Evolutionary conservation across 2,797 vertebrate genomes (phyloP).

Genomic region (Sebastes steindachneri): DNA sequence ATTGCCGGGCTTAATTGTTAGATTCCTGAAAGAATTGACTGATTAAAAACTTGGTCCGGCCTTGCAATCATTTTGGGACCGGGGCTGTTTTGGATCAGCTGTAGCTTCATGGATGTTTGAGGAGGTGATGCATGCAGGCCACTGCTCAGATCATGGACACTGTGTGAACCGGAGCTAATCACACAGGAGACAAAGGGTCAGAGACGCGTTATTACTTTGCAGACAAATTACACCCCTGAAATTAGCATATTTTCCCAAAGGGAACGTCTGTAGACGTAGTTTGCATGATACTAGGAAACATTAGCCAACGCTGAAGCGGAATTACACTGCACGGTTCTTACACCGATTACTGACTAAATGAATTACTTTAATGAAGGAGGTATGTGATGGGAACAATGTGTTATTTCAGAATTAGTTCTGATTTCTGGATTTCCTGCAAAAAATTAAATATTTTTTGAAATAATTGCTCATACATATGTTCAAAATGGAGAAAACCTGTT

Average conservation of each 20-base stretch:
- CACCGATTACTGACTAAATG: constrained; percentile 54
- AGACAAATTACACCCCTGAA: constrained; percentile 49
- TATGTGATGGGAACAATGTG: constrained; percentile 7
- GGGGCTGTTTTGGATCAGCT: constrained; percentile 68
- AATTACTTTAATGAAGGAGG: constrained; percentile 36
- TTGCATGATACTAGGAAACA: constrained; percentile 37
- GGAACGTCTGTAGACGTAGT: constrained; percentile 36
- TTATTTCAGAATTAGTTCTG: constrained; percentile 21
- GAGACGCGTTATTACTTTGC: constrained; percentile 30
- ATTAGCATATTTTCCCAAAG: constrained; percentile 45
- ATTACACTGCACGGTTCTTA: constrained; percentile 9
- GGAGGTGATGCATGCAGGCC: constrained; percentile 49
- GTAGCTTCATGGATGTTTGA: constrained; percentile 62
- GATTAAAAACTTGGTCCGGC: constrained; percentile 64
- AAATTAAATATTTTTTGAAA: constrained; percentile 17
- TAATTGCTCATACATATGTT: neutral
- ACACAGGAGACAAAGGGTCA: constrained; percentile 58
- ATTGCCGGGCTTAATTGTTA: constrained; percentile 62
- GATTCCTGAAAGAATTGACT: constrained; percentile 67
- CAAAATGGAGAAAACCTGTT: constrained; percentile 5
- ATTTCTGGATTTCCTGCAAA: constrained; percentile 32
- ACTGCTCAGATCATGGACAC: constrained; percentile 53
- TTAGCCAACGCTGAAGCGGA: constrained; percentile 1
- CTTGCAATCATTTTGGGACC: constrained; percentile 64
- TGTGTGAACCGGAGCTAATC: constrained; percentile 59